Conservation (phyloP, 2,888 invertebrate species). For the Leptinotarsa juncta region DNA sequence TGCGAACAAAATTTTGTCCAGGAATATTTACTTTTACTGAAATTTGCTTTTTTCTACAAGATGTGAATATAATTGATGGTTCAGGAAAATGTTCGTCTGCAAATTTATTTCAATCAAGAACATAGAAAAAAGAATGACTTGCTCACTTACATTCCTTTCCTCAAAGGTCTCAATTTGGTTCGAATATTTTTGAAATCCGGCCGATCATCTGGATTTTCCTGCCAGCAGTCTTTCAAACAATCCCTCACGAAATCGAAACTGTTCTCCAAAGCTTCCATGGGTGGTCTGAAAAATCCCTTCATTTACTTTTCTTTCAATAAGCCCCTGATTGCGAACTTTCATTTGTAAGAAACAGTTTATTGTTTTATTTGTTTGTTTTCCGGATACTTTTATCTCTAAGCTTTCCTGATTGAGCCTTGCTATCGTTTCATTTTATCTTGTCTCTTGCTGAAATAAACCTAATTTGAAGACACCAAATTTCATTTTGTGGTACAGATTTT, state of each 20-base stretch:
- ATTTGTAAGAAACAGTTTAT: neutral
- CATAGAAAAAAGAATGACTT: too few relatives aligned
- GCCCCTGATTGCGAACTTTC: neutral
- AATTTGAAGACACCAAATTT: neutral
- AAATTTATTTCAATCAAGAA: too few relatives aligned
- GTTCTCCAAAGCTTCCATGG: constrained; percentile 81
- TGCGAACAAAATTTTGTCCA: too few relatives aligned
- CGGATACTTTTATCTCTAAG: neutral
- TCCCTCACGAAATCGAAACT: constrained; percentile 89
- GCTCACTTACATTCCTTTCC: constrained; percentile 86
- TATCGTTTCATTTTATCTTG: neutral
- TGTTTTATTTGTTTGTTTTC: neutral
- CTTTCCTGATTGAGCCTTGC: neutral
- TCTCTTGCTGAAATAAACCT: neutral
- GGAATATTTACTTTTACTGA: too few relatives aligned
- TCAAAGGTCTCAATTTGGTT: constrained; percentile 80
- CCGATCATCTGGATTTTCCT: constrained; percentile 80
- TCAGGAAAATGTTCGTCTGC: too few relatives aligned
- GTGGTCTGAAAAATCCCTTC: constrained; percentile 72
- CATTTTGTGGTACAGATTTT: neutral
- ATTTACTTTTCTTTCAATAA: constrained; percentile 1
- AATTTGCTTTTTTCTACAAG: too few relatives aligned
- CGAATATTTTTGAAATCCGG: constrained; percentile 89
- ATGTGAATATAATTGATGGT: too few relatives aligned
- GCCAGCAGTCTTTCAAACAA: constrained; percentile 89